Evolutionary conservation across 1,140 invertebrate genomes (phyloP).

Genomic region (Magallana angulata): DNA sequence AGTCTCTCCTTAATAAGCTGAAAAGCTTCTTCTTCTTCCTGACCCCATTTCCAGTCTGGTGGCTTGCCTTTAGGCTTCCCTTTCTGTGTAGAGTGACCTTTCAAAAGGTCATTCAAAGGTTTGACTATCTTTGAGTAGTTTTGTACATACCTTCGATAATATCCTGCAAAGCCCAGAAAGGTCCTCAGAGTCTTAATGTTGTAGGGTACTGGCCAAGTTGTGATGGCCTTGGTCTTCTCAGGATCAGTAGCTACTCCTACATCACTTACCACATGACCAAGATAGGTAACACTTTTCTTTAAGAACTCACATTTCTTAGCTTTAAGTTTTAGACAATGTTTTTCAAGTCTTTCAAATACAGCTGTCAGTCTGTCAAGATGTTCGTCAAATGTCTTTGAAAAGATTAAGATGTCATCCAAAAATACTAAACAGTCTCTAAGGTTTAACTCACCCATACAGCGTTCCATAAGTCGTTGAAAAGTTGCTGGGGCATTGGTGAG

Average conservation of each 20-base stretch:
- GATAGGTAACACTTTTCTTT: too few relatives aligned
- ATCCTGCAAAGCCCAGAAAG: too few relatives aligned
- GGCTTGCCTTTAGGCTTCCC: conserved; percentile 4
- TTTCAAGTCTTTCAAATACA: conserved; percentile 63
- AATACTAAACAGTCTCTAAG: conserved; percentile 58
- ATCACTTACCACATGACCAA: too few relatives aligned
- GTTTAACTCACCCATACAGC: conserved; percentile 42
- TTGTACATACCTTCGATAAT: too few relatives aligned
- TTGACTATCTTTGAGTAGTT: too few relatives aligned
- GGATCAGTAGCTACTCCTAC: too few relatives aligned
- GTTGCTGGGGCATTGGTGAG: conserved; percentile 46
- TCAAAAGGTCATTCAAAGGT: too few relatives aligned
- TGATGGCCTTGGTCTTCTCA: too few relatives aligned
- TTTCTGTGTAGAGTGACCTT: conserved; percentile 50
- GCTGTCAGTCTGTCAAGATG: conserved; percentile 59
- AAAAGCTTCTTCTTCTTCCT: conserved; percentile 47
- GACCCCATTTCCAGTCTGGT: conserved; percentile 22
- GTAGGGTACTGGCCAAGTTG: too few relatives aligned
- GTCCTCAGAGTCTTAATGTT: too few relatives aligned
- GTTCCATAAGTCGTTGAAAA: conserved; percentile 45
- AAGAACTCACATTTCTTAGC: conserved; percentile 58
- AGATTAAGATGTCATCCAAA: conserved; percentile 71
- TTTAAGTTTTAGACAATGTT: conserved; percentile 59
- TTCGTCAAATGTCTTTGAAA: conserved; percentile 60
- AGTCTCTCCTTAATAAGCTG: conserved; percentile 40